Percentiles rank a stretch among this genome's conserved stretches.
Conservation (phyloP, 1,140 invertebrate species). For the Leptinotarsa lineolata region DNA sequence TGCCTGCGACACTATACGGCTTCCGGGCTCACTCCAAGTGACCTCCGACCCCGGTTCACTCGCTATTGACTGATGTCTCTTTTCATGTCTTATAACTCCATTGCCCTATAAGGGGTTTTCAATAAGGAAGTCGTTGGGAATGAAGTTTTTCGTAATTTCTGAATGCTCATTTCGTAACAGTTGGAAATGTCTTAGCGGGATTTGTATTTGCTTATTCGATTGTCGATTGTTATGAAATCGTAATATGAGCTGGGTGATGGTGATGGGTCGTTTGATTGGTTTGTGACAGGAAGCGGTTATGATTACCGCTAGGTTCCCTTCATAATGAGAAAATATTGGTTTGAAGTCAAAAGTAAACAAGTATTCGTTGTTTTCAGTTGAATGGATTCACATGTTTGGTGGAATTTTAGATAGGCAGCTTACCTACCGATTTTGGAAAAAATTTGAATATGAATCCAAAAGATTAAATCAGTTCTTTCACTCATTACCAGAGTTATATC, state of each 20-base stretch:
- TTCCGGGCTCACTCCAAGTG: constrained; percentile 35
- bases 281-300: background rate
- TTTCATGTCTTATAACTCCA: background rate
- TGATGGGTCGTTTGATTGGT: background rate
- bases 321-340: background rate
- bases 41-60: constrained; percentile 32
- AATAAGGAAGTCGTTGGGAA: background rate
- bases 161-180: background rate
- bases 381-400: background rate
- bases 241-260: background rate
- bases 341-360: no score
- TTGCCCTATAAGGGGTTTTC: background rate
- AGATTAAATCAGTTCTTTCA: no score
- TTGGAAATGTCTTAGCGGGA: background rate
- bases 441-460: no score
- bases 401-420: no score
- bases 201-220: background rate
- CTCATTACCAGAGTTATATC: no score
- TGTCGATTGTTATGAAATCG: background rate
- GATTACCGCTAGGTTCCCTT: background rate
- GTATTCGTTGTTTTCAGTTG: no score
- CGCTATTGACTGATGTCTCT: background rate
- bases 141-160: background rate
- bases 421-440: no score
- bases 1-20: constrained; percentile 31